Evolutionary conservation across 1,140 invertebrate genomes (phyloP), one percentile per base, ranked within the genome.

Genomic region (Drosophila biarmipes): DNA sequence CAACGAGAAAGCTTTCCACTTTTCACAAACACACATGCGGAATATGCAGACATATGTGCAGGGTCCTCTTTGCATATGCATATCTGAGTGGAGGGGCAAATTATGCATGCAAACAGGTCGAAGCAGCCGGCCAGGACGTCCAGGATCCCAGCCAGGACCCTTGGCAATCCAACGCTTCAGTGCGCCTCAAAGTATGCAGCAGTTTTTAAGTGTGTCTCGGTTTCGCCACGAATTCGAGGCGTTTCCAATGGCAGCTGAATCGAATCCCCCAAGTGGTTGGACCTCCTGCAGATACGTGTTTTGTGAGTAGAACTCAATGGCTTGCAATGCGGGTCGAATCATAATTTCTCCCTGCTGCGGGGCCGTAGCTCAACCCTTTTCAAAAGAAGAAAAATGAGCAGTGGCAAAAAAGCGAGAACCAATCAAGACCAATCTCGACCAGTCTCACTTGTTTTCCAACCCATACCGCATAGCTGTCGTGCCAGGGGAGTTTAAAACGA

Each of bases 161-260:
- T 55, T 64, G 69, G 62, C 78, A 78, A 87, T 87, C 74, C 51
- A 69, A 78, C 54, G 82, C 59, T 64, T 57, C 48, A 56, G 58
- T 81, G 82, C 82, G 78, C 71, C 43, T 49, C 43, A 57, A 87
- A 87, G 78, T 77, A 75, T 87, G 78, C 78, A 82, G 69, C 75
- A 75, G 68, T 54, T 45, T 79, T 79, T 54, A 51, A 67, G 45
- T 66, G 64, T 48, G 37, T 61, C 34, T 52, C 15, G 45, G 29
- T 67, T 67, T 42, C 35, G 45, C 40, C 43, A 51, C 49, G 42
- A 80, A 71, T 53, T 48, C 40, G 59, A 58, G 72, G 72, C 59
- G 61, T 55, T 49, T 53, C 55, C 24, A 52, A 61, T 62, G 37
- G 42, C 35, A 73, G 34, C 57, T 10, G 31, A 48, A 58, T 40